phyloP scores from a whole-genome alignment of 2,888 invertebrate genomes.

The Mystacides longicornis region DNA sequence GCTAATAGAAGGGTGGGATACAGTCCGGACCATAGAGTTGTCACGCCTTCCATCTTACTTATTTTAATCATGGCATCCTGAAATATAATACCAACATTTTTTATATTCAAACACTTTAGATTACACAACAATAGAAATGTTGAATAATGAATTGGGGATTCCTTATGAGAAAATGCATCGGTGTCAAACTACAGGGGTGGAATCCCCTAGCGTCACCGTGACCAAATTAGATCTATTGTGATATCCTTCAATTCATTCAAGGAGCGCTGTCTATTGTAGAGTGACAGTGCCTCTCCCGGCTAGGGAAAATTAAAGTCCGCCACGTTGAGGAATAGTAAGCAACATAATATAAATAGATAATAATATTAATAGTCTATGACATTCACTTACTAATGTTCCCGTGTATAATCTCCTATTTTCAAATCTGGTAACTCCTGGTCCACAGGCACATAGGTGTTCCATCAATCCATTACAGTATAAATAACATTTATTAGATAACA shows the following conservation, averaged over 20 bases:
- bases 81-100: slow-evolving; percentile 21
- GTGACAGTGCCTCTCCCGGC: too few species aligned
- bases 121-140: too few species aligned
- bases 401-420: slow-evolving; percentile 64
- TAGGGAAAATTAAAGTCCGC: too few species aligned
- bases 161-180: too few species aligned
- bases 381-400: slow-evolving; percentile 58
- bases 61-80: slow-evolving; percentile 97
- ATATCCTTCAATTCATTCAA: too few species aligned
- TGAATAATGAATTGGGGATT: too few species aligned
- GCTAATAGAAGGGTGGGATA: slow-evolving; percentile 94
- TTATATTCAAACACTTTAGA: too few species aligned
- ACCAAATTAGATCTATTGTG: too few species aligned
- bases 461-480: slow-evolving; percentile 96
- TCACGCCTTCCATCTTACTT: slow-evolving; percentile 76
- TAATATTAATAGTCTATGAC: neutral
- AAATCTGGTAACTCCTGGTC: slow-evolving; percentile 51
- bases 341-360: neutral
- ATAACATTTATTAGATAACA: slow-evolving; percentile 81
- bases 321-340: too few species aligned
- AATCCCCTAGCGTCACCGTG: too few species aligned
- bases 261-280: too few species aligned
- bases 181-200: too few species aligned
- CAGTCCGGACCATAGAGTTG: slow-evolving; percentile 93
- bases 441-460: slow-evolving; percentile 93